These are phyloP conservation scores for Drosophila subpulchrella DNA, from an alignment of 1,140 invertebrate species.

Conservation along the genomic window DNA sequence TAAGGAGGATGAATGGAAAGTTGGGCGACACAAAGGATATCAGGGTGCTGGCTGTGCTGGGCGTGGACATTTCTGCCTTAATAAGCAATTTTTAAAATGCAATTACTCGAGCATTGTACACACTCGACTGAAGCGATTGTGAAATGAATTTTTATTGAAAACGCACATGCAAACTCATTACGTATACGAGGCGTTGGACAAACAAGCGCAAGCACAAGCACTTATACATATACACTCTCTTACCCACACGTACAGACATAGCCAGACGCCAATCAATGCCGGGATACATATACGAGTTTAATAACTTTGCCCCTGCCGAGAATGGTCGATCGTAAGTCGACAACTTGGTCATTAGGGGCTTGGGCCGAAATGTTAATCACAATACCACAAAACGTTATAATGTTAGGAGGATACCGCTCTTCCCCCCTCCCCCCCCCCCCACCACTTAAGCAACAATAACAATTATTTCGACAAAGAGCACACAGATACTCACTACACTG, in stretches of 20 bases:
- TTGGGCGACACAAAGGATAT: conserved; percentile 42
- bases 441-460: conserved; percentile 73
- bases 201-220: conserved; percentile 40
- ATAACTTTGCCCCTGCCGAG: conserved; percentile 61
- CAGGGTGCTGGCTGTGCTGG: background rate
- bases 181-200: conserved; percentile 72
- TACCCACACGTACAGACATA: background rate
- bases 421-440: conserved; percentile 26
- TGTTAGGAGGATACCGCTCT: conserved; percentile 59
- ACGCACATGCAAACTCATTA: conserved; percentile 71
- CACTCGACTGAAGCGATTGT: conserved; percentile 45
- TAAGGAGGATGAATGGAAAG: conserved; percentile 50
- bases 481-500: conserved; percentile 20
- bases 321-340: conserved; percentile 34
- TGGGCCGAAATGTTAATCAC: conserved; percentile 76
- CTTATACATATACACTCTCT: conserved; percentile 6
- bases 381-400: conserved; percentile 81
- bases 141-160: conserved; percentile 77
- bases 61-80: conserved; percentile 59
- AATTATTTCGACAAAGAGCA: conserved; percentile 68
- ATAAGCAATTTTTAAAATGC: conserved; percentile 83
- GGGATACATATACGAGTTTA: conserved; percentile 58
- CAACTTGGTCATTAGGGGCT: conserved; percentile 74
- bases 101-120: conserved; percentile 69
- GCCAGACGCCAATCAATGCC: conserved; percentile 68